These are phyloP conservation scores for Chloroceryle amazona DNA, from an alignment of 2,797 vertebrate genomes.

Conservation along the genomic window DNA sequence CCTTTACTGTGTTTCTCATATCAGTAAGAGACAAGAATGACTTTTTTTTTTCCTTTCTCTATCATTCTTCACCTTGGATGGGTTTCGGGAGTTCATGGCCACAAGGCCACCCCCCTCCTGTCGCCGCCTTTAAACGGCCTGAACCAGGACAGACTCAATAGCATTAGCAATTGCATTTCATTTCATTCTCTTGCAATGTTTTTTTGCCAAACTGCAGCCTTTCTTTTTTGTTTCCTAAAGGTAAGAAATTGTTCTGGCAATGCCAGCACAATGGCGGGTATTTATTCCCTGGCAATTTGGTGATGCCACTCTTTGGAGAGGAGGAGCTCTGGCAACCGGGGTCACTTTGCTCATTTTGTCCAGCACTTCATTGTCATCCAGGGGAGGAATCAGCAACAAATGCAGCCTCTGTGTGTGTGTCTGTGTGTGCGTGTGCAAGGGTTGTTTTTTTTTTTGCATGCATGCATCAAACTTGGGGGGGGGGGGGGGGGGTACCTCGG, in stretches of 20 bases:
- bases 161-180: background rate
- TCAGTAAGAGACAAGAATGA: slow-evolving; percentile 1
- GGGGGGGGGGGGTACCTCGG: slow-evolving; percentile 86
- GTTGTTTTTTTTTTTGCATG: slow-evolving; percentile 61
- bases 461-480: slow-evolving; percentile 80
- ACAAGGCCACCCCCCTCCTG: background rate
- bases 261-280: background rate
- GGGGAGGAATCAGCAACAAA: slow-evolving; percentile 83
- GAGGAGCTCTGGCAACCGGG: slow-evolving; percentile 65
- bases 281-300: slow-evolving; percentile 48
- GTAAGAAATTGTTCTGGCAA: background rate
- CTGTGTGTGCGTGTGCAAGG: background rate
- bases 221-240: background rate
- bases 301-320: slow-evolving; percentile 58
- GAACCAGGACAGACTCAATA: background rate
- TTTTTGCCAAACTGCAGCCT: slow-evolving; percentile 39
- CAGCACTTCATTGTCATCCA: slow-evolving; percentile 79
- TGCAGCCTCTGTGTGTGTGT: slow-evolving; percentile 43
- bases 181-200: slow-evolving; percentile 20
- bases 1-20: slow-evolving; percentile 44
- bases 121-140: background rate
- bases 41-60: background rate
- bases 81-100: slow-evolving; percentile 21
- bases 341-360: slow-evolving; percentile 71
- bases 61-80: background rate